Evolutionary conservation across 1,140 invertebrate genomes (phyloP).

Genomic region (Cylas formicarius): DNA sequence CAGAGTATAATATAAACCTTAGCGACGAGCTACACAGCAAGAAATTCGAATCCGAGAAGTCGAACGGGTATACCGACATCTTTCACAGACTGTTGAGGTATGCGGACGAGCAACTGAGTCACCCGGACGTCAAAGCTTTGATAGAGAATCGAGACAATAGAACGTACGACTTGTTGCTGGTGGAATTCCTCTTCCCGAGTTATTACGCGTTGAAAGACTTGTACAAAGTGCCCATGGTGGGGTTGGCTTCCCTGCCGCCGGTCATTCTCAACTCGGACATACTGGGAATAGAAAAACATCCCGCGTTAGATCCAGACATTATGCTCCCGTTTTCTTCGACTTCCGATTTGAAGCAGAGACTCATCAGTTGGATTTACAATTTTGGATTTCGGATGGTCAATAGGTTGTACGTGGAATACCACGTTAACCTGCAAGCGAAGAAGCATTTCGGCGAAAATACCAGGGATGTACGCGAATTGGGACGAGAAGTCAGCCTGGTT

Average conservation of each 20-base stretch:
- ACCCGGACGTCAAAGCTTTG: constrained; percentile 15
- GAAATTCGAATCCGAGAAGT: constrained; percentile 4
- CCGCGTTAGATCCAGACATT: constrained; percentile 19
- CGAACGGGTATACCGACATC: background rate
- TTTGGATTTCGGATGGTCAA: background rate
- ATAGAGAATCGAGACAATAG: constrained; percentile 17
- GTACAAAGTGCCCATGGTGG: constrained; percentile 25
- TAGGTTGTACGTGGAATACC: background rate
- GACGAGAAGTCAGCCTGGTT: constrained; percentile 45
- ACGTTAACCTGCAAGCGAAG: constrained; percentile 5
- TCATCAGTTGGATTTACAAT: constrained; percentile 11
- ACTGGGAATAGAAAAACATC: constrained; percentile 23
- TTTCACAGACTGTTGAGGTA: background rate
- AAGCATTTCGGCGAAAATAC: constrained; percentile 15
- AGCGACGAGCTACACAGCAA: constrained; percentile 5
- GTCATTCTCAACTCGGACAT: background rate
- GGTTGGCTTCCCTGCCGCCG: constrained; percentile 18
- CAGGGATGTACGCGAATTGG: constrained; percentile 12
- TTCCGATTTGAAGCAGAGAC: constrained; percentile 15
- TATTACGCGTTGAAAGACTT: constrained; percentile 23
- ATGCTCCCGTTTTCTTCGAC: constrained; percentile 8
- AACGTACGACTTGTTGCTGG: constrained; percentile 21
- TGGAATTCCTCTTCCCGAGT: constrained; percentile 17
- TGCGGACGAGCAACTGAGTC: constrained; percentile 9
- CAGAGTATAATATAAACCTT: constrained; percentile 26